Conservation (phyloP, 2,888 invertebrate genomes). For the Carcina quercana region DNA sequence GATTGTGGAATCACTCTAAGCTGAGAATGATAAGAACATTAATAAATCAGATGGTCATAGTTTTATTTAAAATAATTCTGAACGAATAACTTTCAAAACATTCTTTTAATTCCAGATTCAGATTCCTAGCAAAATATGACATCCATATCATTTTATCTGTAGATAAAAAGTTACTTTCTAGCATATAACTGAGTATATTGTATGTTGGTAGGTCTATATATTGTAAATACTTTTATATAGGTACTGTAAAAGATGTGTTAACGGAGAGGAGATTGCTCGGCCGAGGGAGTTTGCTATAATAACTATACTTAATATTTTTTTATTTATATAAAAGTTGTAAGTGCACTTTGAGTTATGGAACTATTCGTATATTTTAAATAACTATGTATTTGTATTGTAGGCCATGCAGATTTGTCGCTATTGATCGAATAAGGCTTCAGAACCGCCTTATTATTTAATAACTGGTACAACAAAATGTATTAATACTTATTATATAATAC, state of each 20-base stretch:
- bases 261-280: constrained; percentile 52
- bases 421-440: constrained; percentile 7
- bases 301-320: constrained; percentile 61
- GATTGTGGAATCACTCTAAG: too few species aligned
- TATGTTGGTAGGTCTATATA: constrained; percentile 64
- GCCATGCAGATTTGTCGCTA: constrained; percentile 33
- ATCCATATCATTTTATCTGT: constrained; percentile 50
- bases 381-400: constrained; percentile 21
- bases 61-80: background rate
- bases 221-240: constrained; percentile 65
- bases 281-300: constrained; percentile 45
- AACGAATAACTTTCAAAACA: background rate
- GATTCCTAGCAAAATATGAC: constrained; percentile 38
- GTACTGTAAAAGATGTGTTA: constrained; percentile 59
- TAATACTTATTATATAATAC: too few species aligned
- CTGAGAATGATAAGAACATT: too few species aligned
- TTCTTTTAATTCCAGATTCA: constrained; percentile 14
- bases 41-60: too few species aligned
- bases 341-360: constrained; percentile 72
- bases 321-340: constrained; percentile 51
- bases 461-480: constrained; percentile 2
- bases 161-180: constrained; percentile 66
- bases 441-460: background rate
- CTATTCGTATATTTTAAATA: constrained; percentile 52
- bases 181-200: constrained; percentile 62